Percentiles rank a stretch among this genome's conserved stretches.
Evolutionary conservation across 2,888 invertebrate species (phyloP).

Genomic region (Aphodius sticticus): DNA sequence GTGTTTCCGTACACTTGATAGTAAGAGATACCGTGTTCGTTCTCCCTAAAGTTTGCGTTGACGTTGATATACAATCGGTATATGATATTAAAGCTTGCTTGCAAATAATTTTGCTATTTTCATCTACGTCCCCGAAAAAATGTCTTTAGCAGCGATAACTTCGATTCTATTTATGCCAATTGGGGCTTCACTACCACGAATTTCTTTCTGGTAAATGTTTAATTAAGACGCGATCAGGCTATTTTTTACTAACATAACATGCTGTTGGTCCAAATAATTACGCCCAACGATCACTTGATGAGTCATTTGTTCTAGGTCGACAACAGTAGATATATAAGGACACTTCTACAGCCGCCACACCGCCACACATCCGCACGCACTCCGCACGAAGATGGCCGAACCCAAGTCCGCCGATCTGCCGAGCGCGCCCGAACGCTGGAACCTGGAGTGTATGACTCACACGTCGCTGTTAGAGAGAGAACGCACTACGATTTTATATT

Average conservation of each 20-base stretch:
- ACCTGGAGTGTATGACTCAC: too few relatives aligned
- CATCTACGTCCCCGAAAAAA: background rate
- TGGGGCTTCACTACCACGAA: too few relatives aligned
- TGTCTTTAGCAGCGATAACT: background rate
- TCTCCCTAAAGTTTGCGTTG: constrained; percentile 14
- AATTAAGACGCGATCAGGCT: background rate
- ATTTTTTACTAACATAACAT: too few relatives aligned
- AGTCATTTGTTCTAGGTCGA: background rate
- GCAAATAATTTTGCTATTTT: background rate
- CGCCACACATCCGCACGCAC: too few relatives aligned
- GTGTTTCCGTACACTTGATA: too few relatives aligned
- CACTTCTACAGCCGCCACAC: too few relatives aligned
- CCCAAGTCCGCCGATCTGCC: too few relatives aligned
- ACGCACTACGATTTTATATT: too few relatives aligned
- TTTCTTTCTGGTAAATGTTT: constrained; percentile 11
- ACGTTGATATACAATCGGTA: background rate
- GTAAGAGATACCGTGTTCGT: constrained; percentile 11
- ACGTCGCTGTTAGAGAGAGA: too few relatives aligned
- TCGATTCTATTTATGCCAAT: background rate
- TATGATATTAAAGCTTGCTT: background rate
- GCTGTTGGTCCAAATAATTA: constrained; percentile 27
- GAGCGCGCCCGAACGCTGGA: too few relatives aligned
- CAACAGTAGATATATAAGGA: too few relatives aligned
- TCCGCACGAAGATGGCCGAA: too few relatives aligned
- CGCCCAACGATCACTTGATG: constrained; percentile 26